Evolutionary conservation across 2,113 vertebrate species (phyloP).

Genomic region (Zingel zingel): DNA sequence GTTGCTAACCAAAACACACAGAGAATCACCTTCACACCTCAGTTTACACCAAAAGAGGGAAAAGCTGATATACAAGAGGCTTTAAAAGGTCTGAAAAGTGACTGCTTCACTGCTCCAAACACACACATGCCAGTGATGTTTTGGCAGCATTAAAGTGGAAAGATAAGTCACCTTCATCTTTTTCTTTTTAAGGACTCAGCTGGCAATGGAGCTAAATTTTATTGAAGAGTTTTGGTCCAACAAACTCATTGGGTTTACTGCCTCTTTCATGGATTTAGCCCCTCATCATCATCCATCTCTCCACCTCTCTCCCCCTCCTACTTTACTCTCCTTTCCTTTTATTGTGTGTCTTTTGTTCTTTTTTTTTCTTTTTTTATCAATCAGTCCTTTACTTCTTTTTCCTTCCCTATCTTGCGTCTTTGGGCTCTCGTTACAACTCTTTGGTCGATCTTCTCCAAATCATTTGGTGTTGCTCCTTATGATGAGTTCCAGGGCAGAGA

Average conservation of each 20-base stretch:
- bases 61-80: background rate
- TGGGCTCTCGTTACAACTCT: background rate
- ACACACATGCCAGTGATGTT: background rate
- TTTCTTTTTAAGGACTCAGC: constrained; percentile 1
- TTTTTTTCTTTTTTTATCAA: background rate
- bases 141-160: background rate
- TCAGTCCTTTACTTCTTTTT: background rate
- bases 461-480: background rate
- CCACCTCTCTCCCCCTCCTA: background rate
- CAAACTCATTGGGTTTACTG: constrained; percentile 8
- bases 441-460: constrained; percentile 12
- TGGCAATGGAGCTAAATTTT: background rate
- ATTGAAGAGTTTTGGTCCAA: constrained; percentile 17
- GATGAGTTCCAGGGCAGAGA: constrained; percentile 23
- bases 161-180: constrained; percentile 8
- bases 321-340: background rate
- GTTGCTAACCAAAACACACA: background rate
- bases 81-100: background rate
- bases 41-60: background rate
- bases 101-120: background rate
- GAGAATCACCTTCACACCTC: background rate
- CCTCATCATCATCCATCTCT: constrained; percentile 42
- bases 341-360: background rate
- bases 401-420: background rate
- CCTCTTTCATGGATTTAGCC: constrained; percentile 9